These are phyloP conservation scores for Onthophagus taurus DNA, from an alignment of 1,140 invertebrate genomes.

Conservation along the genomic window DNA sequence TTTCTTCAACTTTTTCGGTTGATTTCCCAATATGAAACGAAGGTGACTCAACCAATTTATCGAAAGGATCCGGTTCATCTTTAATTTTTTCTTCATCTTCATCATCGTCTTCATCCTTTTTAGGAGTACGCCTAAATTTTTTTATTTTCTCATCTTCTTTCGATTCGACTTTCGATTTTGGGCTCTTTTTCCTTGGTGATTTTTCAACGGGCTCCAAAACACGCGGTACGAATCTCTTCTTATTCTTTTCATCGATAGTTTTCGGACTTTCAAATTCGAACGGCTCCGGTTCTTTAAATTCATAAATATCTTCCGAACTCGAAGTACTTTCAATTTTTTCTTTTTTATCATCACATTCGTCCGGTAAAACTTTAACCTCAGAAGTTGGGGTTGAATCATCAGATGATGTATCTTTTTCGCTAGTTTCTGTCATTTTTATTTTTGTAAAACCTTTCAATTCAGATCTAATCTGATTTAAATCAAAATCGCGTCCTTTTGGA, in stretches of 20 bases:
- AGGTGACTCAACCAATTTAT: constrained; percentile 42
- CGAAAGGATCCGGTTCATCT: constrained; percentile 42
- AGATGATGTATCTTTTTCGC: constrained; percentile 35
- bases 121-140: constrained; percentile 19
- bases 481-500: constrained; percentile 62
- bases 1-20: constrained; percentile 17
- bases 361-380: constrained; percentile 29
- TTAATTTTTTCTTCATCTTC: constrained; percentile 21
- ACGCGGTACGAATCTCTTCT: constrained; percentile 44
- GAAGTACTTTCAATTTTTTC: constrained; percentile 25
- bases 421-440: constrained; percentile 37
- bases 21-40: constrained; percentile 30
- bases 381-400: constrained; percentile 33
- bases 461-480: constrained; percentile 72
- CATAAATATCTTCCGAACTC: constrained; percentile 65
- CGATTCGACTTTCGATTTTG: constrained; percentile 24
- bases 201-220: constrained; percentile 47
- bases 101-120: constrained; percentile 27
- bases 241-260: constrained; percentile 43
- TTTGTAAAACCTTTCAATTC: constrained; percentile 71
- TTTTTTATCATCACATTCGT: constrained; percentile 28
- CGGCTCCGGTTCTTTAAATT: constrained; percentile 81
- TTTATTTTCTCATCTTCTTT: constrained; percentile 25
- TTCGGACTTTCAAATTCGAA: constrained; percentile 67
- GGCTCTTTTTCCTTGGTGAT: constrained; percentile 28